Conservation (phyloP, 2,888 invertebrate genomes). For the Tetropium fuscum region DNA sequence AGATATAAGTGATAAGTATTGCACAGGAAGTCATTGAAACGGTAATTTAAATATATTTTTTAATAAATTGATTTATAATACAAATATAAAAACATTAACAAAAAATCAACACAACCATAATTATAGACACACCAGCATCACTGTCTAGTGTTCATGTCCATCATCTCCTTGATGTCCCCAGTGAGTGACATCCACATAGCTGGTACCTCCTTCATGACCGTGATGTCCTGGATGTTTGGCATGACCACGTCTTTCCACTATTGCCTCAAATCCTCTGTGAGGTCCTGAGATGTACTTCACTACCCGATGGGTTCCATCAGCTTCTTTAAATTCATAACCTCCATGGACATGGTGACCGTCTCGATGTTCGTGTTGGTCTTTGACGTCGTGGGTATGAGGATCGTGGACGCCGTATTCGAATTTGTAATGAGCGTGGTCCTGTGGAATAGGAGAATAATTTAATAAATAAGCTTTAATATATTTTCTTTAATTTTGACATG, state of each 20-base stretch:
- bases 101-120: neutral
- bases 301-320: constrained; percentile 60
- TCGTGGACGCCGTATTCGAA: constrained; percentile 62
- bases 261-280: constrained; percentile 52
- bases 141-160: constrained; percentile 29
- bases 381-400: constrained; percentile 60
- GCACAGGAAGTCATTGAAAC: too few relatives aligned
- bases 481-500: too few relatives aligned
- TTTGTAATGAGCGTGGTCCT: constrained; percentile 54
- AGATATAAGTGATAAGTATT: too few relatives aligned
- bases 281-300: constrained; percentile 58
- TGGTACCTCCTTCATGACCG: constrained; percentile 37
- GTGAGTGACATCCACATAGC: constrained; percentile 47
- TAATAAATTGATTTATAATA: neutral
- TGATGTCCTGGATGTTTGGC: constrained; percentile 51
- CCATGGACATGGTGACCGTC: constrained; percentile 61
- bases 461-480: too few relatives aligned
- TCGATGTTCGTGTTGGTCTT: constrained; percentile 60
- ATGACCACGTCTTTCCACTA: constrained; percentile 50
- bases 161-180: constrained; percentile 37
- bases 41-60: too few relatives aligned
- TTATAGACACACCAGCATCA: too few relatives aligned
- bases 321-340: constrained; percentile 58
- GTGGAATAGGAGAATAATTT: constrained; percentile 16
- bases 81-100: neutral